Evolutionary conservation across 1,140 invertebrate genomes (phyloP), one percentile per base, ranked within the genome.

Genomic region (Cataglyphis hispanica): DNA sequence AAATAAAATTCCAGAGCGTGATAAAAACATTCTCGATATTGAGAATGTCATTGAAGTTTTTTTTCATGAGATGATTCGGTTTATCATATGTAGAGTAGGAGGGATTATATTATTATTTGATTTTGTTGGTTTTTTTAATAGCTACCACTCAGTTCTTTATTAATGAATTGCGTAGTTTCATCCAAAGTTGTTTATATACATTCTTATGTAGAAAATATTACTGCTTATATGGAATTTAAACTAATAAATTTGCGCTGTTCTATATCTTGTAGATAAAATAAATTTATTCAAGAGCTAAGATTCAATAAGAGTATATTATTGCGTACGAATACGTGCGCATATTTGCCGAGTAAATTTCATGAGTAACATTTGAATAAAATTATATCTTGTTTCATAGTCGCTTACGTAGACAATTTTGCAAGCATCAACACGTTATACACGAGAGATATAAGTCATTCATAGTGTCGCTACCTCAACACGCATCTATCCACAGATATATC

Each of bases 11-110:
- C 10, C 10, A 81, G 8, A 81, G 37, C 25, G 11, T 27, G 37
- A 43, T 60, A 60, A 43, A 81, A 1, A 16, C 31, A 53, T 58
- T 60, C 63, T 37, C 53, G 40, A 25, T 25, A 66, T 25, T 46
- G 66, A 78, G 34, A n/a, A 25, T 16, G 3, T 22, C 11, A 61
- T 69, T 69, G 61, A 63, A 10, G 34, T 2, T 69, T 89, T 69
- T 89, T 87, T 80, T 40, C 46, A 61, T 76, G 46, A 75, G 37
- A 60, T 81, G 58, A 85, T 89, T 89, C 74, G 58, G 58, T 76
- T 85, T 87, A 70, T 70, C 84, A 81, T 61, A 46, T 58, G 31
- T 31, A 50, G 4, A 50, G 1, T 19, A 50, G n/a, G 10, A 56
- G 61, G 64, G 63, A 77, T 61, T 89, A 87, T 31, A 31, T 31